Evolutionary conservation across 2,888 invertebrate genomes (phyloP).

Genomic region (Onchidella celtica): DNA sequence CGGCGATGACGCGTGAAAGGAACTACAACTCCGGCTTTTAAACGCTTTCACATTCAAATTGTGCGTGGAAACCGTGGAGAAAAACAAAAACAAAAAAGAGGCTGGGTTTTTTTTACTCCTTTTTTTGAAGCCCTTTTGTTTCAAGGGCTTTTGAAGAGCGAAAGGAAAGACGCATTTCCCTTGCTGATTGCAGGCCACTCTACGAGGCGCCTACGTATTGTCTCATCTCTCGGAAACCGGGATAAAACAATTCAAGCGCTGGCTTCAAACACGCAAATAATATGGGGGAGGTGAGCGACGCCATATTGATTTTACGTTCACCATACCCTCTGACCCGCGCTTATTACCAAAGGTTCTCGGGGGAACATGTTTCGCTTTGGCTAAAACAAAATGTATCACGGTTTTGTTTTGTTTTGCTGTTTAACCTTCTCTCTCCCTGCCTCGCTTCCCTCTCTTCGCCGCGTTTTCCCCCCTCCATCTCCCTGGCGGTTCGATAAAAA

Average conservation of each 20-base stretch:
- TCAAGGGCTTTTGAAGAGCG: constrained; percentile 21
- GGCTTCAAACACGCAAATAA: constrained; percentile 29
- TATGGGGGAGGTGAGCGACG: constrained; percentile 37
- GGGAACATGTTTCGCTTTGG: constrained; percentile 15
- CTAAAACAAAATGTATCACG: not conserved
- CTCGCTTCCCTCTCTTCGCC: not conserved
- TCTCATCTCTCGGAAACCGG: constrained; percentile 40
- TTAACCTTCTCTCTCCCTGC: too few species aligned
- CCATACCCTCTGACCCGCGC: constrained; percentile 23
- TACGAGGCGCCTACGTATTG: constrained; percentile 12
- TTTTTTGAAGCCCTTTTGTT: not conserved
- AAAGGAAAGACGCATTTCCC: constrained; percentile 28
- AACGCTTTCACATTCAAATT: too few species aligned
- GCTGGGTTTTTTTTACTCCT: not conserved
- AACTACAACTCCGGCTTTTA: too few species aligned
- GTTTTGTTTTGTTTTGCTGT: not conserved
- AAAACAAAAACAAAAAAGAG: too few species aligned
- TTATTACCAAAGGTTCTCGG: constrained; percentile 7
- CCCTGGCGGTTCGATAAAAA: not conserved
- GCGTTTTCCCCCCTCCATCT: not conserved
- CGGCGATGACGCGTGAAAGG: too few species aligned
- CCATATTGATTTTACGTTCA: constrained; percentile 31
- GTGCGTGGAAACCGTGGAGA: too few species aligned
- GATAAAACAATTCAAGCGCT: constrained; percentile 17
- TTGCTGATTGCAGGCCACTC: constrained; percentile 33